phyloP scores from a whole-genome alignment of 2,888 invertebrate species.

The Corbicula japonica region DNA sequence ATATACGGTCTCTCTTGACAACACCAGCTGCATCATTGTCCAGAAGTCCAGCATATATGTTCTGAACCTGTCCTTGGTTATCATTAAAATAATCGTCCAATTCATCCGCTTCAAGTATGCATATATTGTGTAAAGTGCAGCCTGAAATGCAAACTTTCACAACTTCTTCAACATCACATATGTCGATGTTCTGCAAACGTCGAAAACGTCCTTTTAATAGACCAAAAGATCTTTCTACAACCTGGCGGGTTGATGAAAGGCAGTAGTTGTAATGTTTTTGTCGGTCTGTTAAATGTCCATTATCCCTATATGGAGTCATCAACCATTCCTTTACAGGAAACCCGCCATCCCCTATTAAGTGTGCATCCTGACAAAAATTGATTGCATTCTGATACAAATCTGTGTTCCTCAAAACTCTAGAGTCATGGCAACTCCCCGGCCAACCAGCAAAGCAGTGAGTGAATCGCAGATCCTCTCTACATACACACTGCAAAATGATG shows the following conservation, averaged over 20 bases:
- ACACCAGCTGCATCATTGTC: too few species aligned
- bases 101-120: conserved; percentile 6
- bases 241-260: background rate
- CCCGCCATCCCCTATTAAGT: conserved; percentile 17
- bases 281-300: conserved; percentile 10
- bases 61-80: too few species aligned
- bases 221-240: conserved; percentile 17
- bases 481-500: conserved; percentile 7
- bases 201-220: conserved; percentile 19
- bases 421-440: conserved; percentile 22
- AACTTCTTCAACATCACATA: background rate
- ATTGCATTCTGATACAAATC: conserved; percentile 5
- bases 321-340: conserved; percentile 17
- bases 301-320: conserved; percentile 26
- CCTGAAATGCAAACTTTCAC: conserved; percentile 1
- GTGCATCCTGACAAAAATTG: background rate
- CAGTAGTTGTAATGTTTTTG: conserved; percentile 1
- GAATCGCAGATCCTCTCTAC: background rate
- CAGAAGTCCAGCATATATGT: too few species aligned
- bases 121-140: conserved; percentile 12
- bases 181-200: background rate
- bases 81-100: too few species aligned
- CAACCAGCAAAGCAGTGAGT: conserved; percentile 13
- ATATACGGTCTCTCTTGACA: too few species aligned
- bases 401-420: conserved; percentile 12